A percentile compares a stretch with the other conserved stretches of the same genome.
These are phyloP conservation scores for Andrena minutula DNA, from an alignment of 2,888 invertebrate genomes.

Conservation along the genomic window DNA sequence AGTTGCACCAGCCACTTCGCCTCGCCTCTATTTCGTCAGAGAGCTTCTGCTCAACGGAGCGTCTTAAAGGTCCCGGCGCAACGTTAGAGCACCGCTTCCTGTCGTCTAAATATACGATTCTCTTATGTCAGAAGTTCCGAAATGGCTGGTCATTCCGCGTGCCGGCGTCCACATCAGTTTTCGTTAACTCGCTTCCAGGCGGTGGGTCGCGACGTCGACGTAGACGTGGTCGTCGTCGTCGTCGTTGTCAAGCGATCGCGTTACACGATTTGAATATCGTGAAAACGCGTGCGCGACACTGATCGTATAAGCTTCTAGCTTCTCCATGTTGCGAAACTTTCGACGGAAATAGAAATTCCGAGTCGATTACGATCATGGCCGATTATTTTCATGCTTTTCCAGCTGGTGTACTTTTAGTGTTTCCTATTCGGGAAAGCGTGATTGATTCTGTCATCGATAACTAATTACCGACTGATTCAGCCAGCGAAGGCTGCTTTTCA, in stretches of 20 bases:
- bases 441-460: neutral
- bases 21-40: slow-evolving; percentile 25
- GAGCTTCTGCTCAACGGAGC: slow-evolving; percentile 22
- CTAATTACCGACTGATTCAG: neutral
- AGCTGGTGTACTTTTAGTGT: neutral
- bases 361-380: neutral
- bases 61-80: slow-evolving; percentile 35
- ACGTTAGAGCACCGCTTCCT: slow-evolving; percentile 38
- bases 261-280: slow-evolving; percentile 41
- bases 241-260: slow-evolving; percentile 55
- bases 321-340: slow-evolving; percentile 1
- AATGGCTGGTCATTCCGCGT: slow-evolving; percentile 56
- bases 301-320: neutral
- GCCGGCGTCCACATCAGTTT: slow-evolving; percentile 67
- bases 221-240: neutral
- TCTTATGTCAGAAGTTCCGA: slow-evolving; percentile 52
- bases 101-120: slow-evolving; percentile 66
- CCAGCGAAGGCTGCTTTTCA: neutral
- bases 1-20: neutral
- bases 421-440: neutral
- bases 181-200: slow-evolving; percentile 66
- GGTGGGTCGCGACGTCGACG: slow-evolving; percentile 60
- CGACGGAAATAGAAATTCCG: slow-evolving; percentile 13
- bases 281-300: neutral
- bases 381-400: neutral